Conservation (phyloP, 2,113 vertebrate genomes). For the Halichoeres trimaculatus region DNA sequence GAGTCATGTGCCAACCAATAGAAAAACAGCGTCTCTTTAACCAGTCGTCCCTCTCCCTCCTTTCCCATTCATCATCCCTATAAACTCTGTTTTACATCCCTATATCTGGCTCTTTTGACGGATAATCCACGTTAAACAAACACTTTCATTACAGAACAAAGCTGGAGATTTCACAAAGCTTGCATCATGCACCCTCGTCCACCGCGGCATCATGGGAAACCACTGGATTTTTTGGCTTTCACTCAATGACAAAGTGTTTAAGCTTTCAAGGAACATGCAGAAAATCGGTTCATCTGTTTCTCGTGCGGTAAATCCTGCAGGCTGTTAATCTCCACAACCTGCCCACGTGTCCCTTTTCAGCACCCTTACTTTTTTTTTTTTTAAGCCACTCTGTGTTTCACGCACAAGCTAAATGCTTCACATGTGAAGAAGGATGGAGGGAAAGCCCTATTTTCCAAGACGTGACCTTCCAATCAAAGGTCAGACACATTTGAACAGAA, state of each 20-base stretch:
- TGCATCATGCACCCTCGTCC: constrained; percentile 37
- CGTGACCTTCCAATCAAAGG: not conserved
- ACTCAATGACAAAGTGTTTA: not conserved
- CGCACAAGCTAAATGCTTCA: constrained; percentile 29
- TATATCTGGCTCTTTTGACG: not conserved
- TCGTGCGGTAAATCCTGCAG: not conserved
- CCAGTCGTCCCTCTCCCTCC: not conserved
- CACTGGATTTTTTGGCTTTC: not conserved
- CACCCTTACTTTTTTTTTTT: no score
- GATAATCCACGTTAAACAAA: constrained; percentile 26
- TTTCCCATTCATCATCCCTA: not conserved
- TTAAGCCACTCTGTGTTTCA: constrained; percentile 19
- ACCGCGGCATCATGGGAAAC: not conserved
- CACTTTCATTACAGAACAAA: constrained; percentile 16
- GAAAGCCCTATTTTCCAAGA: constrained; percentile 27
- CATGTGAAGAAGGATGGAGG: constrained; percentile 6
- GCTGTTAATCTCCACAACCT: not conserved
- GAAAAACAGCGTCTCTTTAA: not conserved
- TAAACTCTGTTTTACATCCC: not conserved
- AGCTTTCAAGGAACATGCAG: not conserved
- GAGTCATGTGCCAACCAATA: not conserved
- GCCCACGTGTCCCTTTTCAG: not conserved
- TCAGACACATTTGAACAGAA: not conserved
- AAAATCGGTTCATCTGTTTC: not conserved
- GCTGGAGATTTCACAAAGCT: constrained; percentile 35